Base-by-base conservation (phyloP, 2,888 invertebrate genomes). In the Tipula helvola region DNA sequence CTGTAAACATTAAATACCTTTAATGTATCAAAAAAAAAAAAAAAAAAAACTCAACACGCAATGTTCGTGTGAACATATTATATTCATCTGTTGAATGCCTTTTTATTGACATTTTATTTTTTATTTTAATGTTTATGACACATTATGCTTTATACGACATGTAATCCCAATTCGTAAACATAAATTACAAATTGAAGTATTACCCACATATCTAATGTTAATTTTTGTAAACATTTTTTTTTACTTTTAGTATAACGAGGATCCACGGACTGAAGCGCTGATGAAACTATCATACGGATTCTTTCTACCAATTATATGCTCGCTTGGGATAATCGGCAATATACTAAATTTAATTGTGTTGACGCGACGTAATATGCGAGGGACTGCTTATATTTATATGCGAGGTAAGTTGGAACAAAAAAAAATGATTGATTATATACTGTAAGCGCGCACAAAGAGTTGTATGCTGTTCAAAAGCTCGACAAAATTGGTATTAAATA, bases 321-420 rank as follows among this genome's bases (percentile, higher is more conserved):
- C 93, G 87, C 92, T 95, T 87, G 96, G 96, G 85, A 95, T 96
- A 89, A 92, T 95, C 87, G 96, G 96, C 83, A 96, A 96, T 91
- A 93, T 95, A 71, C 93, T 96, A 88, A 96, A 96, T 91, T 92
- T 96, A 88, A 93, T 96, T 88, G 96, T 96, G 28, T 93, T 96
- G 87, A 96, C 96, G 71, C 93, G 96, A 87, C 94, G 95, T 88
- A 95, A 95, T 89, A 95, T 96, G 94, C 94, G 95, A 88, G 95
- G 96, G 83, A 95, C 95, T 0, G 96, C 96, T 71, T 96, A 96
- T 90, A 94, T 95, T 90, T 96, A 96, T 91, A 95, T 95, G 95
- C 91, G 95, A 91, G 95, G 95, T 95, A 90, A 93, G 93, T 91
- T 28, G 28, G 28, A n/a, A n/a, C 28, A 28, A 28, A 28, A 28